Evolutionary conservation across 2,888 invertebrate genomes (phyloP), one percentile per base, ranked within the genome.

Genomic region (Drosophila testacea): DNA sequence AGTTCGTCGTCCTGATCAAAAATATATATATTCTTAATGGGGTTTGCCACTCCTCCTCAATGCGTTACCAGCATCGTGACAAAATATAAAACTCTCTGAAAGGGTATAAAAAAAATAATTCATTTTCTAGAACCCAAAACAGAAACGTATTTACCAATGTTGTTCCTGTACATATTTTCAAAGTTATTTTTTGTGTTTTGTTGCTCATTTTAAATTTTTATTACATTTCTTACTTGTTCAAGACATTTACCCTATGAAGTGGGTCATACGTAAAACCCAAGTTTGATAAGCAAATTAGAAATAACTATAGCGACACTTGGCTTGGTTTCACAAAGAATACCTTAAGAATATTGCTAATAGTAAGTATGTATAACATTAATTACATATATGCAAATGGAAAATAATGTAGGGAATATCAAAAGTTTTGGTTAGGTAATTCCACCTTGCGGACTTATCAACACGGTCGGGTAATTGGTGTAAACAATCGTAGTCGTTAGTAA

Each of bases 361-460:
- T 10, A 36, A 36, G 44, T 57, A 28, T 36, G 36, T 57, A 28
- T 42, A 57, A n/a, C 22, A 32, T 16, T 41, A 48, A 32, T 16
- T 41, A 48, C 39, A 48, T 48, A 59, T 16, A 59, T 38, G 57
- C 47, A 13, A 27, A 22, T 27, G 10, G 7, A 16, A 16, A 30
- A 38, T 11, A 55, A 56, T 56, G 56, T 41, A 6, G 42, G 46
- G 42, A 47, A 50, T 59, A 77, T 48, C 27, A 55, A 59, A 51
- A 65, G 47, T 44, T 61, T 42, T 51, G 48, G 46, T 41, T 38
- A 32, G 27, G 59, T 64, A 39, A 60, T 72, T 62, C 56, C 73
- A 85, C 83, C 82, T 81, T 76, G 57, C 46, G 47, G 51, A 51
- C 56, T 84, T 73, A 83, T 84, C 88, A 48, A 69, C 73, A 77